Evolutionary conservation across 2,113 vertebrate species (phyloP), one percentile per base, ranked within the genome.

Genomic region (Tursiops truncatus): DNA sequence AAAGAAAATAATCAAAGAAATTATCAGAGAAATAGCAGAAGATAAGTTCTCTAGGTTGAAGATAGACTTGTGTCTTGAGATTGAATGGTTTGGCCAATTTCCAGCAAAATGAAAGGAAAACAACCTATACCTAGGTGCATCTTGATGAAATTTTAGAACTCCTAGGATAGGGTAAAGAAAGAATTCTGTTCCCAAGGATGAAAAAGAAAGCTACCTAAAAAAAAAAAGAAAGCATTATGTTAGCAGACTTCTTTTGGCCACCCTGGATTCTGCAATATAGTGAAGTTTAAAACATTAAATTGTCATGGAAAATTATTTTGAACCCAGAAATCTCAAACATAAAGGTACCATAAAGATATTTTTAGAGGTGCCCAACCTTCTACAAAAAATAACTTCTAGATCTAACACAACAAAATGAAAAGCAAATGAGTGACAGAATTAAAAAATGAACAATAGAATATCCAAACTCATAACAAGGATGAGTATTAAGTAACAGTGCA

Each of bases 1-100:
- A 92, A 95, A 80, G 63, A 91, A 68, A 91, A 36, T 68, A 83
- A 74, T 86, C 62, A 82, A 95, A 93, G 65, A 93, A 67, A 90
- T 92, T 60, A 90, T 82, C 44, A 81, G 89, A 90, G 76, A 96
- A 92, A 96, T 71, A 94, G 60, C 68, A 28, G 56, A 87, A 95
- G 47, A 65, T 74, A 70, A 70, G 87, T 58, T 70, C 44, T 96
- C 31, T 70, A 88, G 86, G 20, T 38, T 76, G 50, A 95, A 73
- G 47, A 68, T 53, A 80, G 71, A 89, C 18, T 62, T 91, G 17
- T 90, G 56, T 74, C 41, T 86, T 86, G 31, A 79, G 33, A 87
- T 92, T 88, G 44, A 65, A n/a, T 83, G 26, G 3, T 13, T 83
- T 89, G 70, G 53, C 23, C n/a, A 47, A 4, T 87, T 95, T 77